Base-by-base conservation (phyloP, 2,113 vertebrate genomes). In the Pithys albifrons region DNA sequence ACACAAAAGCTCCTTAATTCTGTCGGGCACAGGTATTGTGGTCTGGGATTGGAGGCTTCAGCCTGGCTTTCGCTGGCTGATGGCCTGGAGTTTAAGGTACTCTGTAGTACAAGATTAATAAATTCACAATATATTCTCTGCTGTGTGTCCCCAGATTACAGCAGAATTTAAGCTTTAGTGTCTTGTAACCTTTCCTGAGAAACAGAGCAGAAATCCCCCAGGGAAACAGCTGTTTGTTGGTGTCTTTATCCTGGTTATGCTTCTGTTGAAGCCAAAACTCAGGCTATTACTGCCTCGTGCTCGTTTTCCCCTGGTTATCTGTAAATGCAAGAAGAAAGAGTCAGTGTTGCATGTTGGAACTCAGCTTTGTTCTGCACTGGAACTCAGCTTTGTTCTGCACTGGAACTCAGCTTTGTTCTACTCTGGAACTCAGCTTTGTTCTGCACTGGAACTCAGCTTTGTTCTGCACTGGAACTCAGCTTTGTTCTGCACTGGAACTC, bases 311-410 rank as follows among this genome's bases (percentile, higher is more conserved):
- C 5, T 19, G 25, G 83, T 57, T 65, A 91, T 76, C 9, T 78
- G 19, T 28, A 71, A 37, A 6, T 41, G 27, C 43, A 37, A 31
- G 64, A 33, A 64, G 58, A 71, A 19, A 19, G 54, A 49, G 22
- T 35, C 0, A 1, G 10, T 43, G 48, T 86, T 78, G 1, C 0
- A 0, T 14, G 33, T 49, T 7, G 25, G 14, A 49, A 16, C 28
- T 75, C 11, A 62, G 88, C 37, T 78, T 85, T 87, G 35, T 46
- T 46, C 14, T 48, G 12, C 39, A 10, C 12, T 41, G 39, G 39
- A 41, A 41, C 39, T 41, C 39, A 41, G 39, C 39, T 75, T 85
- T 87, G 35, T 46, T 46, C 14, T 48, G 37, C 37, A 9, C 37
- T 7, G 25, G 14, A 49, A 19, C 28, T 75, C 11, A 62, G 88